Evolutionary conservation across 2,888 invertebrate genomes (phyloP), one percentile per base, ranked within the genome.

Genomic region (Caenorhabditis japonica): DNA sequence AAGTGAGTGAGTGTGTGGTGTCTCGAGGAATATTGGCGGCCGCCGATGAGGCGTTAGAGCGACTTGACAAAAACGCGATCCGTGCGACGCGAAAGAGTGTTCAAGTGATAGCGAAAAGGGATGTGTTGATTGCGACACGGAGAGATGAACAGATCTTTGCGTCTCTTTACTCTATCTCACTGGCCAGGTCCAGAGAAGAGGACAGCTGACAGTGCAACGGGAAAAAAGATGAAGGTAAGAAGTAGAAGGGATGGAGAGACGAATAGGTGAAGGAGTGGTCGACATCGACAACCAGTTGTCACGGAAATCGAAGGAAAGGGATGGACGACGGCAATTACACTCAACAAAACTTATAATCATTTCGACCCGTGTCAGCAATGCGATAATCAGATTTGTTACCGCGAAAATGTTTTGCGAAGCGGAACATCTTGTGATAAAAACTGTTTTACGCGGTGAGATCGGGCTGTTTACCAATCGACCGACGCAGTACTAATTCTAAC

Each of bases 61-160:
- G 64, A 49, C 64, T 64, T 64, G 64, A 56, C 55, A 49, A 56
- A 55, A 64, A 64, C 64, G 64, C 64, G 55, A 64, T 64, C 64
- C 36, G 64, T 64, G 64, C 47, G 55, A 55, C 33, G 46, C 39
- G 46, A 61, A 27, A 49, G 53, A 64, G 55, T 60, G 60, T 69
- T 69, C 69, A 69, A 60, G 69, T 69, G 69, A 69, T 69, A 59
- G 52, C 25, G 33, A n/a, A n/a, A n/a, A n/a, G 41, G 17, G 58
- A 59, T 64, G 47, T 56, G 39, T 15, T 68, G 58, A 68, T 68
- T 68, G 68, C 55, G 69, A 44, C 52, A 33, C 39, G 34, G 49
- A 64, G 39, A 15, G 36, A 55, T 36, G 55, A 47, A 64, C 30
- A 49, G 49, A 39, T 34, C 43, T 36, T 41, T 41, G 30, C 46